Percentiles rank a stretch among this genome's conserved stretches.
Evolutionary conservation across 2,888 invertebrate genomes (phyloP).

Genomic region (Drosophila fulvimacula): DNA sequence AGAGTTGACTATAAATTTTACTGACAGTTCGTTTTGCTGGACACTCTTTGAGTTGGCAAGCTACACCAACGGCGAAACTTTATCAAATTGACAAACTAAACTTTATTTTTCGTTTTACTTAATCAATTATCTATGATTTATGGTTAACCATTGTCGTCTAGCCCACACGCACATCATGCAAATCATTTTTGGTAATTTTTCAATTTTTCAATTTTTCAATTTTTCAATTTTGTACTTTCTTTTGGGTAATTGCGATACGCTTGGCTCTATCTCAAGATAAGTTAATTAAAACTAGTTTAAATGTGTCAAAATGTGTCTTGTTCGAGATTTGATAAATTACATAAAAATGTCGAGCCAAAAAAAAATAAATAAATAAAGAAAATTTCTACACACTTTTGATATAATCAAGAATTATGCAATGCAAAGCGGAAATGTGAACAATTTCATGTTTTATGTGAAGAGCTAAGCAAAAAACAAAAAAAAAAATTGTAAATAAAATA

Average conservation of each 20-base stretch:
- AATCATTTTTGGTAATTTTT: conserved; percentile 22
- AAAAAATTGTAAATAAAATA: conserved; percentile 10
- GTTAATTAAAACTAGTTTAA: conserved; percentile 47
- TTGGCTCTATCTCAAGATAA: conserved; percentile 27
- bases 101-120: conserved; percentile 2
- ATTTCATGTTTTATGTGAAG: conserved; percentile 45
- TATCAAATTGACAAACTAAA: conserved; percentile 24
- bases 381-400: conserved; percentile 39
- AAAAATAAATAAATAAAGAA: background rate
- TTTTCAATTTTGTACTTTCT: conserved; percentile 49
- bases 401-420: conserved; percentile 45
- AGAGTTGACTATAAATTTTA: conserved; percentile 4
- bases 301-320: conserved; percentile 40
- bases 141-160: conserved; percentile 4
- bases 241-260: conserved; percentile 34
- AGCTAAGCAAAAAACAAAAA: conserved; percentile 6
- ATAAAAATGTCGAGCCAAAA: conserved; percentile 42
- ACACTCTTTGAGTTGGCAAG: conserved; percentile 9
- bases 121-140: conserved; percentile 34
- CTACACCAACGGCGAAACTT: conserved; percentile 14
- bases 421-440: conserved; percentile 55
- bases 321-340: conserved; percentile 48
- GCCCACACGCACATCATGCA: background rate
- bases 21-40: conserved; percentile 50
- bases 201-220: conserved; percentile 20